Percentiles rank a stretch among this genome's conserved stretches.
Conservation (phyloP, 2,888 invertebrate species). For the Crematogaster levior region DNA sequence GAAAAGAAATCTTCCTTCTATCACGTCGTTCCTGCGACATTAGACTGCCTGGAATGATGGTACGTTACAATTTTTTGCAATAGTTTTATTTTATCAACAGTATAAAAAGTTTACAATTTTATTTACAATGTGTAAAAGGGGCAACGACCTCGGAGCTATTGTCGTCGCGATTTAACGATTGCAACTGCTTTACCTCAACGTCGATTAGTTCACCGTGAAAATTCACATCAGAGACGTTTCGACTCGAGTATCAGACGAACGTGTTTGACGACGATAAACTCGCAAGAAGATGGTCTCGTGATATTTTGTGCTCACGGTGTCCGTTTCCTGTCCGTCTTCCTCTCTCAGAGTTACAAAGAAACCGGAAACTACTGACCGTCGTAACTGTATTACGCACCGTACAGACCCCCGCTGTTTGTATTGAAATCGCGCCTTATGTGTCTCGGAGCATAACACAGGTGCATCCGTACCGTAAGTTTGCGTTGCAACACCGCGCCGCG, state of each 20-base stretch:
- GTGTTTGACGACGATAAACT: neutral
- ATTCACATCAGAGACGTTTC: neutral
- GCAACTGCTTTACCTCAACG: neutral
- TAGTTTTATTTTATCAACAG: neutral
- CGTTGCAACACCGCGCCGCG: slow-evolving; percentile 30
- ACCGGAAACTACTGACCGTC: slow-evolving; percentile 70
- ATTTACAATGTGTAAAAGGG: neutral
- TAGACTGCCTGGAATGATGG: slow-evolving; percentile 84
- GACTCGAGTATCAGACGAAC: neutral
- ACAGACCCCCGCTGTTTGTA: slow-evolving; percentile 60
- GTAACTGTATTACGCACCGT: slow-evolving; percentile 70
- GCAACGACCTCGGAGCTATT: neutral
- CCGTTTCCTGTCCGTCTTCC: slow-evolving; percentile 53
- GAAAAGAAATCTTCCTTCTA: slow-evolving; percentile 75
- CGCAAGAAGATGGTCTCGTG: neutral
- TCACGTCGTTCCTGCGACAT: slow-evolving; percentile 69
- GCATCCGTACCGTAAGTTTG: slow-evolving; percentile 66
- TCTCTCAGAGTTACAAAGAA: slow-evolving; percentile 61
- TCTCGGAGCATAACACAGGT: slow-evolving; percentile 68
- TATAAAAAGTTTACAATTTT: neutral
- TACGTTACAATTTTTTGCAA: slow-evolving; percentile 66
- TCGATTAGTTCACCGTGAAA: neutral
- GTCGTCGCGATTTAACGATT: neutral
- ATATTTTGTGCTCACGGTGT: slow-evolving; percentile 49
- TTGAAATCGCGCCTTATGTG: slow-evolving; percentile 68